These are phyloP conservation scores for Pipistrellus nathusii DNA, from an alignment of 2,797 vertebrate genomes.

Conservation along the genomic window DNA sequence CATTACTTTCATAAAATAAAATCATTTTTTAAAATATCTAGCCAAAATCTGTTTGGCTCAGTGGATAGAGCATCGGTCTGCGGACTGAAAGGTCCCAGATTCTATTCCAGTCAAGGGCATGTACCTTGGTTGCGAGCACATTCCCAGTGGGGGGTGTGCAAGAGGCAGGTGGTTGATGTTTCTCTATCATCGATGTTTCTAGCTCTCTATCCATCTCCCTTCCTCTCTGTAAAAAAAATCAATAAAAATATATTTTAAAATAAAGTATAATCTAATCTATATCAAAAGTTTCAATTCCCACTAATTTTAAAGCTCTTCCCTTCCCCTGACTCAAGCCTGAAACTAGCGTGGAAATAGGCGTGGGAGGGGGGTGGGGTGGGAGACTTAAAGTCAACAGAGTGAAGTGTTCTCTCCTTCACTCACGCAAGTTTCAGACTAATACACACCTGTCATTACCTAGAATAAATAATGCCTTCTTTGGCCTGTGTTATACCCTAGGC, in stretches of 20 bases:
- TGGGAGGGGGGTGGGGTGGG: too few species aligned
- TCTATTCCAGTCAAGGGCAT: too few species aligned
- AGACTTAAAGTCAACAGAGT: background rate
- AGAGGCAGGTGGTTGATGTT: too few species aligned
- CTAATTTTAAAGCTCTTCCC: background rate
- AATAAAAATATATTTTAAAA: background rate
- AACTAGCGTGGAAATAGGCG: background rate
- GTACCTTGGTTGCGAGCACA: too few species aligned
- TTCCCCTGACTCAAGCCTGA: background rate
- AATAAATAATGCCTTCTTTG: conserved; percentile 9
- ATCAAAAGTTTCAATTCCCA: background rate
- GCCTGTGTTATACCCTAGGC: background rate
- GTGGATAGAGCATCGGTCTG: too few species aligned
- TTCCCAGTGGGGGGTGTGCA: too few species aligned
- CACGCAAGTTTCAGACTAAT: background rate
- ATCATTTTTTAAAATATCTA: background rate
- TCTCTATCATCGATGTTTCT: too few species aligned
- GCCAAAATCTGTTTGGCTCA: background rate
- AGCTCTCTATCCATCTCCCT: too few species aligned
- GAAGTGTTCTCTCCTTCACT: background rate
- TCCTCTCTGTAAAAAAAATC: too few species aligned
- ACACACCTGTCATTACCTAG: background rate
- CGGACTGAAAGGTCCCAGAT: too few species aligned
- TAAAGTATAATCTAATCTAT: background rate
- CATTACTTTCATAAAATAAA: background rate